Evolutionary conservation across 2,113 vertebrate species (phyloP), one percentile per base, ranked within the genome.

Genomic region (Spizaetus ornatus): DNA sequence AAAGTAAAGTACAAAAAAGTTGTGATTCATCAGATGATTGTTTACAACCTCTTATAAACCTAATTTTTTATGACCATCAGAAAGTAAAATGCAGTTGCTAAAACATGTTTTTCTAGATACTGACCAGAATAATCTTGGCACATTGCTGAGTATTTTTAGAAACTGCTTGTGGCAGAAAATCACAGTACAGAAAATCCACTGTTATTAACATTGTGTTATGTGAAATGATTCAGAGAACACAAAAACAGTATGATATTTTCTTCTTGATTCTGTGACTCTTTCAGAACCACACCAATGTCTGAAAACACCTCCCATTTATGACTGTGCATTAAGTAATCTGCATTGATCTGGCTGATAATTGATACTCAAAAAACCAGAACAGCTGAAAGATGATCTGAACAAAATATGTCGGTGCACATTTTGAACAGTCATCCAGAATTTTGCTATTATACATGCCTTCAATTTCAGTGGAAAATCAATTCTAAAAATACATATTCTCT

Each of bases 401-500:
- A 82, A 80, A 94, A 78, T 82, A 72, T 47, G 62, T 94, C 92
- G n/a, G 82, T 98, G 88, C 97, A 97, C 90, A 97, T 97, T 98
- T 98, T 97, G 93, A 96, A 94, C 53, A 94, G 59, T 84, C 66
- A 72, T 93, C 87, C 55, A 70, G 72, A 96, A 59, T 50, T 71
- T 72, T 95, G 66, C 81, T 95, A 3, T 82, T 80, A 10, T 10
- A 56, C 34, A 29, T 81, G 91, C 22, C 15, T 94, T 40, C 53
- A 82, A 26, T 97, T 88, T 93, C 91, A 97, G 21, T 97, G 63
- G 61, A 92, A 90, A 88, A 94, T 92, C 72, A 89, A 15, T 94
- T 90, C 52, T 81, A 52, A 77, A 96, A 88, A 88, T 47, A 17
- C 22, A 36, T 79, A 88, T 95, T 98, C 98, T 98, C 97, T 99